Conservation (phyloP, 2,113 vertebrate genomes). For the Regulus satrapa region DNA sequence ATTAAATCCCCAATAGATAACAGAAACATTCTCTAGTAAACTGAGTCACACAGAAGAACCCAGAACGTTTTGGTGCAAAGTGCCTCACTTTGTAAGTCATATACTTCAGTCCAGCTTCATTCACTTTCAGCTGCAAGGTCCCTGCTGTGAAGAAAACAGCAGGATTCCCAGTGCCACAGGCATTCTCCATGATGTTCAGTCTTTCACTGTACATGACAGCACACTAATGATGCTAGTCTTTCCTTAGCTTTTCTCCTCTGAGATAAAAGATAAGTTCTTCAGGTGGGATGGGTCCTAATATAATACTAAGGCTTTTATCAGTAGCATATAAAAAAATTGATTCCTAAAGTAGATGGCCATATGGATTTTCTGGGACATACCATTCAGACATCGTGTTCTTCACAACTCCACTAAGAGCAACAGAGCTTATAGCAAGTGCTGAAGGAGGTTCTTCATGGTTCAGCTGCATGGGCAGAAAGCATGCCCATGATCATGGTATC, state of each 20-base stretch:
- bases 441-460: background rate
- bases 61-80: background rate
- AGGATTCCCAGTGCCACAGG: background rate
- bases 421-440: background rate
- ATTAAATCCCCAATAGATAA: background rate
- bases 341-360: background rate
- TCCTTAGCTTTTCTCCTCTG: background rate
- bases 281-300: background rate
- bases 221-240: accelerated
- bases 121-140: background rate
- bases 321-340: background rate
- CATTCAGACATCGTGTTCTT: accelerated
- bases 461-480: background rate
- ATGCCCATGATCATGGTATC: background rate
- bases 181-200: background rate
- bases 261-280: background rate
- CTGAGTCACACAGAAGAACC: background rate
- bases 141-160: background rate
- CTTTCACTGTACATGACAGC: background rate
- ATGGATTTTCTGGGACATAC: background rate
- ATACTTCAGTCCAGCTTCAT: background rate
- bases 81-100: background rate
- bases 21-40: background rate
- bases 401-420: background rate
- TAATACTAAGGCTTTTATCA: background rate